Evolutionary conservation across 2,888 invertebrate genomes (phyloP).

Genomic region (Phalangium opilio): DNA sequence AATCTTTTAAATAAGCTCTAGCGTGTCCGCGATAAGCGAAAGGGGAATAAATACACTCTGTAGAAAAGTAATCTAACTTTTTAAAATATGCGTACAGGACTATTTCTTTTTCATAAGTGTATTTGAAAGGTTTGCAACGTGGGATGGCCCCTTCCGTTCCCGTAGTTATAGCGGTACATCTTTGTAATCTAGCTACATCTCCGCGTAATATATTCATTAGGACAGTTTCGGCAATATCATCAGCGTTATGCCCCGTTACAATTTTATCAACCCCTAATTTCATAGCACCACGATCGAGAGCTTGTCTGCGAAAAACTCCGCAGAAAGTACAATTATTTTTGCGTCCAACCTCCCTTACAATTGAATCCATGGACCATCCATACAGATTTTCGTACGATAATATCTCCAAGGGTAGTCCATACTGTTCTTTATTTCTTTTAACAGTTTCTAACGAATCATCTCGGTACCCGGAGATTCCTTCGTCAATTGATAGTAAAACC

Average conservation of each 20-base stretch:
- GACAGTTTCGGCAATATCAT: constrained; percentile 97
- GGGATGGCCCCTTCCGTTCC: constrained; percentile 65
- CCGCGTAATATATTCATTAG: constrained; percentile 94
- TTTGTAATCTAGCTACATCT: constrained; percentile 77
- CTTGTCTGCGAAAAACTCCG: constrained; percentile 59
- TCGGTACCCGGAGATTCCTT: constrained; percentile 74
- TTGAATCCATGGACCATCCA: constrained; percentile 99
- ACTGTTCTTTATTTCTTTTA: constrained; percentile 82
- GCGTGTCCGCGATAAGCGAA: constrained; percentile 92
- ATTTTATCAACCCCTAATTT: constrained; percentile 76
- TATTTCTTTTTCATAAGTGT: constrained; percentile 97
- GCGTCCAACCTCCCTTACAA: constrained; percentile 59
- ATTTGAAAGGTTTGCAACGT: constrained; percentile 88
- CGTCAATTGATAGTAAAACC: constrained; percentile 86
- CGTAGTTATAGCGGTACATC: constrained; percentile 84
- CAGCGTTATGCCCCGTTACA: constrained; percentile 87
- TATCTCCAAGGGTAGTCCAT: constrained; percentile 81
- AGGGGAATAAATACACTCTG: constrained; percentile 96
- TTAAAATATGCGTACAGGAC: constrained; percentile 97
- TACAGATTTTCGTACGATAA: constrained; percentile 92
- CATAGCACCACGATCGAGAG: constrained; percentile 84
- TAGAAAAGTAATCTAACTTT: constrained; percentile 90
- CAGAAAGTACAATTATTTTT: constrained; percentile 97
- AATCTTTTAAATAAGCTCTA: constrained; percentile 73
- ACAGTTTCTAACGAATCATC: constrained; percentile 56